Evolutionary conservation across 2,888 invertebrate genomes (phyloP), one percentile per base, ranked within the genome.

Genomic region (Himalopsyche kuldschensis): DNA sequence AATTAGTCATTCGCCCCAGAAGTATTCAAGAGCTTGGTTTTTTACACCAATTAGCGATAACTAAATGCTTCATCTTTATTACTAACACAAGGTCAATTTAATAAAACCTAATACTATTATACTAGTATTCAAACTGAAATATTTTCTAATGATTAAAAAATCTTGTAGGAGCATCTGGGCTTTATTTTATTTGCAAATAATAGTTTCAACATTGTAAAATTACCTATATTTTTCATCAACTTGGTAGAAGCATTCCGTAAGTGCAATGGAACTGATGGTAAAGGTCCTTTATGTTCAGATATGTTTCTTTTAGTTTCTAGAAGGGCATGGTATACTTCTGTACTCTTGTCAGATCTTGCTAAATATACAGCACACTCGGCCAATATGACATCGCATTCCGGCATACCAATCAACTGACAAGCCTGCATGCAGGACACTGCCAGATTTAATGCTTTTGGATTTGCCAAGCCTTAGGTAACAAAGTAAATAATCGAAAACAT

Each of bases 351-450:
- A 8, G 96, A 96, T 87, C 95, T 91, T 0, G 96, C 95, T 78
- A 97, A 90, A 88, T 96, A 94, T 79, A 95, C 94, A 3, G 94
- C 95, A 88, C 95, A 95, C 88, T 97, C 96, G 17, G 95, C 95
- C 32, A 97, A 89, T 80, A 96, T 89, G 15, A 96, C 94, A 88
- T 96, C 95, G 87, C 95, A 94, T 88, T 97, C 97, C 0, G 96
- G 96, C 95, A 95, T 95, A 10, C 97, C 97, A 55, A 97, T 90
- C 85, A 95, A 91, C 88, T 96, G 95, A 88, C 96, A 96, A 1
- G 95, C 96, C 87, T 96, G 95, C 91, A 95, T 93, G 47, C 96
- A 94, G 5, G 95, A 92, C 4, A 96, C 94, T 0, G 96, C 95
- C 87, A 95, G 91, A 46, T 92, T 92, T 69, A 95, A 86, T 0